Base-by-base conservation (phyloP, 2,797 vertebrate species). In the Coendou prehensilis region DNA sequence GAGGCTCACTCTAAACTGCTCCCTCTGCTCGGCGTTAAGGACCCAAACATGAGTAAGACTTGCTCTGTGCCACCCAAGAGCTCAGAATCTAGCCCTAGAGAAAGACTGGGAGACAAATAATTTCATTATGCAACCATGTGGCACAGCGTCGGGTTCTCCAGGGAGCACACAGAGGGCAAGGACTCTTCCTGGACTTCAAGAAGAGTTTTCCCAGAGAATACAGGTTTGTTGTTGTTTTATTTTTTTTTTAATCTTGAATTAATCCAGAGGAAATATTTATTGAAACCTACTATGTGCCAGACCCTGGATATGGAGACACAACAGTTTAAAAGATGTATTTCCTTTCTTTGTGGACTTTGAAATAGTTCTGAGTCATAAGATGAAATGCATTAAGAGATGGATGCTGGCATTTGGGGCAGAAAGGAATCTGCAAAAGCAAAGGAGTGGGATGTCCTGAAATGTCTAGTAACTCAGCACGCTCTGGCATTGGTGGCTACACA, bases 221-320 rank as follows among this genome's bases (percentile, higher is more conserved):
- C 41, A 59, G 6, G 9, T 6, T 56, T 91, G 37, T 41, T 41
- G 37, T 41, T 41, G 37, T 88, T 83, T 73, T 56, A 52, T 13
- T 64, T 78, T 92, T 37, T 93, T 50, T 28, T 41, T 28, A 30
- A 83, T 23, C 37, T 87, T 84, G 71, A 96, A 81, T 93, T 78
- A 81, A 96, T 89, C 45, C 71, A 96, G 71, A 89, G 75, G 47
- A 87, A 91, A 88, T 93, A 92, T 82, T 89, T 94, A 79, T 56
- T 82, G 84, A 97, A 94, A 88, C 84, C 96, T 93, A 89, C 84
- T 94, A n/a, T 57, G 56, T 57, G 63, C 64, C 73, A 92, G 61
- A 92, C 78, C 41, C 56, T 84, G 75, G 52, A 54, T 91, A 37
- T 75, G 13, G 33, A 94, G 64, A 82, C 61, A 54, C 41, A 54